phyloP scores from a whole-genome alignment of 2,113 vertebrate genomes.

The Noturus placidus region DNA sequence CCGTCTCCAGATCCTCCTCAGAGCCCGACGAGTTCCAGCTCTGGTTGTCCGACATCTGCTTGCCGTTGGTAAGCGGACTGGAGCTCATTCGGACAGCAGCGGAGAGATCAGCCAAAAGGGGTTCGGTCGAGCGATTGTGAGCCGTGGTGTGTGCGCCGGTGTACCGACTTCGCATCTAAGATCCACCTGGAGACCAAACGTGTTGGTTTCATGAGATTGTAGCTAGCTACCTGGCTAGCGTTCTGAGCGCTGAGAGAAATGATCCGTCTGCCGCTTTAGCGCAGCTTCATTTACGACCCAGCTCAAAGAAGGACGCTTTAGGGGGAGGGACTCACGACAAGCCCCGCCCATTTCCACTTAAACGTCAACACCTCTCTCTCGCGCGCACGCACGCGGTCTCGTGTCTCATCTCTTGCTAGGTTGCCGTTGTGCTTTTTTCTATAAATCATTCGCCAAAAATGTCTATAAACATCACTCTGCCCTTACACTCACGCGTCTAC shows the following conservation, averaged over 20 bases:
- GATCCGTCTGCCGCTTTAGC: neutral
- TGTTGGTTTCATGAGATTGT: neutral
- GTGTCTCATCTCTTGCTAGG: neutral
- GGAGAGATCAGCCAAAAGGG: neutral
- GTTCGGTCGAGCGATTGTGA: neutral
- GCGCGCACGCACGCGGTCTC: neutral
- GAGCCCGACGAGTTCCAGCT: slow-evolving; percentile 93
- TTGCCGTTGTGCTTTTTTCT: neutral
- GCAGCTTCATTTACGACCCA: neutral
- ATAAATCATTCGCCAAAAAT: neutral
- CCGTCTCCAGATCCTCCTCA: slow-evolving; percentile 91
- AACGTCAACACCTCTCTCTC: neutral
- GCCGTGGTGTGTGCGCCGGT: neutral
- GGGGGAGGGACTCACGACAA: neutral
- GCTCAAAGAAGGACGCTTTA: slow-evolving; percentile 14
- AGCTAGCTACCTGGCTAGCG: neutral
- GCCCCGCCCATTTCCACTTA: neutral
- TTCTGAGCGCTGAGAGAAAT: neutral
- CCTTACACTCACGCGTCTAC: neutral
- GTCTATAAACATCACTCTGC: neutral
- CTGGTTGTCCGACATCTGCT: slow-evolving; percentile 86
- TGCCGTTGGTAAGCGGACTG: slow-evolving; percentile 53
- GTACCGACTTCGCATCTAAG: neutral
- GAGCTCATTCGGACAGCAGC: slow-evolving; percentile 46
- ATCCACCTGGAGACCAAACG: neutral